These are phyloP conservation scores for Myotis pilosus DNA, from an alignment of 2,797 vertebrate genomes.

Conservation along the genomic window DNA sequence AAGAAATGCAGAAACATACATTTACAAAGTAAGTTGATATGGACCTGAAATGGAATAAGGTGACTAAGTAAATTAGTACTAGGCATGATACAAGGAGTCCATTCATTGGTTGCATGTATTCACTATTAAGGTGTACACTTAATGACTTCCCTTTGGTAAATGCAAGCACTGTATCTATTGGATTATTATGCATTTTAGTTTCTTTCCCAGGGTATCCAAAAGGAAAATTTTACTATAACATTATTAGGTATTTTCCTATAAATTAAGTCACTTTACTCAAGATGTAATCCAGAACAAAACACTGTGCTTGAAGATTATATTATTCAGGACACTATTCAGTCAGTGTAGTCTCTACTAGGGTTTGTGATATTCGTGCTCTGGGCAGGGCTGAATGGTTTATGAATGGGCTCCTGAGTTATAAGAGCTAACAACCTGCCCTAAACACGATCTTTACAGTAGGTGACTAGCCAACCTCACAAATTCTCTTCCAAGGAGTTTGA, in stretches of 20 bases:
- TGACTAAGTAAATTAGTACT: not conserved
- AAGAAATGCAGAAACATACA: not conserved
- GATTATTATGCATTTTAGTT: not conserved
- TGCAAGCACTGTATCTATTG: not conserved
- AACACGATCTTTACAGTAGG: not conserved
- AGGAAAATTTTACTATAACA: not conserved
- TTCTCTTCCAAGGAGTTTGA: not conserved
- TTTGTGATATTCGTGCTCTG: not conserved
- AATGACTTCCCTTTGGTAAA: not conserved
- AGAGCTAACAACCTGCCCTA: not conserved
- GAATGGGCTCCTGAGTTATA: not conserved
- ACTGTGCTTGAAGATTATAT: not conserved
- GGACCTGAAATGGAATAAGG: not conserved
- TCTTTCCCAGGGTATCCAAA: constrained; percentile 27
- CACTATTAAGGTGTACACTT: not conserved
- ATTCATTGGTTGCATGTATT: not conserved
- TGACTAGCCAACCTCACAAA: not conserved
- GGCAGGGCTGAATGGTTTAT: not conserved
- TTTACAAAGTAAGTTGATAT: not conserved
- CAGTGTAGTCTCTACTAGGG: not conserved
- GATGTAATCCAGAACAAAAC: not conserved
- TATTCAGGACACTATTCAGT: not conserved
- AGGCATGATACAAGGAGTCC: not conserved
- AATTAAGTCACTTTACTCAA: not conserved
- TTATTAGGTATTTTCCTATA: not conserved